Evolutionary conservation across 2,113 vertebrate genomes (phyloP), one percentile per base, ranked within the genome.

Genomic region (Solenodon paradoxus): DNA sequence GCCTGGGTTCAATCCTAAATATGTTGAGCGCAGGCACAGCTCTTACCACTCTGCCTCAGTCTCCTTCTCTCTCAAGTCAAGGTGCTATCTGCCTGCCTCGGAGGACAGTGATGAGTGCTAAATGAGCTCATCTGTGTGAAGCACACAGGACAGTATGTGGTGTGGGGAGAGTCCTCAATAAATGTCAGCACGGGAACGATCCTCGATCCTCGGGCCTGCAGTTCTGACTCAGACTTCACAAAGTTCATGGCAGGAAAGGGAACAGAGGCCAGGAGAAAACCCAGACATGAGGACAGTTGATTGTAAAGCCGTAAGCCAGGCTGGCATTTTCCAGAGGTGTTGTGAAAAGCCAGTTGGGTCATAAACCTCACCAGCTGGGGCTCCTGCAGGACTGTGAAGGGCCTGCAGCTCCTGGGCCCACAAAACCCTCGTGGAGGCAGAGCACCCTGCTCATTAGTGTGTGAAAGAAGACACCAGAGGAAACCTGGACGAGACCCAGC

Each of bases 261-360:
- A 68, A 82, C 11, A 66, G 68, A 96, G 59, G 80, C 69, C 83
- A 92, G 57, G 63, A 66, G 64, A 35, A 78, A 51, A 69, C 38
- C 30, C 26, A 87, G 95, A 94, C 74, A 88, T 30, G n/a, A 20
- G 81, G 53, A 68, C 35, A 24, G 9, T n/a, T 47, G 69, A 92
- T 45, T 74, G 30, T 64, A 77, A 88, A 96, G 79, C 75, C 80
- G 61, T 63, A 89, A 97, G 81, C 71, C 69, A 95, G 96, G 96
- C 81, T 83, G 88, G 94, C 9, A 1, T 17, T 88, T 87, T 53
- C 94, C 87, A 71, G 92, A 96, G 55, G 35, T 49, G 63, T 59
- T 72, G 74, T 81, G 51, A 38, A 88, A 84, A 71, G 82, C 74
- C 92, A 79, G 83, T 8, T 19, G 47, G 57, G 78, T 40, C 72